A percentile compares a stretch with the other conserved stretches of the same genome.
Evolutionary conservation across 2,888 invertebrate genomes (phyloP).

Genomic region (Andrena bucephala): DNA sequence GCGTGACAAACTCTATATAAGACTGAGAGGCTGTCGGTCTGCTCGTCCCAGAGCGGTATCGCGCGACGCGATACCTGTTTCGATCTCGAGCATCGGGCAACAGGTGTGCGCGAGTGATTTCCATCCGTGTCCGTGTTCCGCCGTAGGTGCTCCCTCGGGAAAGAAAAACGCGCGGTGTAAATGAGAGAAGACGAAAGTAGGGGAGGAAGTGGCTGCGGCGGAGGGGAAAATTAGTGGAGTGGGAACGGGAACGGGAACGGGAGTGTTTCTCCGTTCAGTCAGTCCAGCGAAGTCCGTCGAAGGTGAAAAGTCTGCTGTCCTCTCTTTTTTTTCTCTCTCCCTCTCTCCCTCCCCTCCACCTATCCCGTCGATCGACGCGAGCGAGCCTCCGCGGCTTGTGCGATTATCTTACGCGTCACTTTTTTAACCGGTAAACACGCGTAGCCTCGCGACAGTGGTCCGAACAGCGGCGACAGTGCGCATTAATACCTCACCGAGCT

Average conservation of each 20-base stretch:
- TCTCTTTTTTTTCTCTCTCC: constrained; percentile 13
- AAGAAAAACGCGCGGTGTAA: constrained; percentile 48
- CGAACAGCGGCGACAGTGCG: constrained; percentile 21
- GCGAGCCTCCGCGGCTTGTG: constrained; percentile 1
- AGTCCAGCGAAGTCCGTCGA: constrained; percentile 66
- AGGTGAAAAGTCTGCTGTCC: constrained; percentile 69
- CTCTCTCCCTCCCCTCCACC: not conserved
- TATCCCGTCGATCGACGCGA: not conserved
- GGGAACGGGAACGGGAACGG: constrained; percentile 49
- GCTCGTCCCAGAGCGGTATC: constrained; percentile 12
- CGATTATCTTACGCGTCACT: constrained; percentile 59
- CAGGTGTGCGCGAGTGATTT: constrained; percentile 44
- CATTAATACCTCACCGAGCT: constrained; percentile 16
- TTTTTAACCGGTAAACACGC: constrained; percentile 47
- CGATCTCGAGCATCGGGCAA: constrained; percentile 17
- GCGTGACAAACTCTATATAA: constrained; percentile 35
- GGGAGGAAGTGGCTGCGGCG: constrained; percentile 3
- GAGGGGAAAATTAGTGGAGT: constrained; percentile 38
- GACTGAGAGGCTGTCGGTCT: constrained; percentile 7
- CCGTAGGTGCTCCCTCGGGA: constrained; percentile 42
- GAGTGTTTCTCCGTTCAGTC: constrained; percentile 57
- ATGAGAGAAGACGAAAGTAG: constrained; percentile 54
- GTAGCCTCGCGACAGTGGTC: constrained; percentile 30
- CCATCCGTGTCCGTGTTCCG: constrained; percentile 6
- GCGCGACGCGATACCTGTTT: constrained; percentile 24